phyloP scores from a whole-genome alignment of 2,888 invertebrate species.

The Epirrhoe alternata region DNA sequence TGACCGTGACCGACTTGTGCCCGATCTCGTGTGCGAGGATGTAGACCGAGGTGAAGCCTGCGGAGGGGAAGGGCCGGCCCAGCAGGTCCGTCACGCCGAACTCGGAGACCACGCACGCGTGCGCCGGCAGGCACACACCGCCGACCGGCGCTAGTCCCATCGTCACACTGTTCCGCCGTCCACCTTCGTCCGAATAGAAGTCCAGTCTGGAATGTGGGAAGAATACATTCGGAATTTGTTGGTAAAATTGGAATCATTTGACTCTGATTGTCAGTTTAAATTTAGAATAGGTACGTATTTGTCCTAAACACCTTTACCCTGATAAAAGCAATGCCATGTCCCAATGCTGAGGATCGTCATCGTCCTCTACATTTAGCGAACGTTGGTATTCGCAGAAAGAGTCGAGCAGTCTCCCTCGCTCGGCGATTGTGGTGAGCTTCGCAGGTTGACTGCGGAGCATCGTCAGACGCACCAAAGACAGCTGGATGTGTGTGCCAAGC shows the following conservation, averaged over 20 bases:
- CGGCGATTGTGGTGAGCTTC: conserved; percentile 86
- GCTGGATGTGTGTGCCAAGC: conserved; percentile 86
- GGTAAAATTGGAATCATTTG: not conserved
- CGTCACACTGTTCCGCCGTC: conserved; percentile 88
- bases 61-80: conserved; percentile 92
- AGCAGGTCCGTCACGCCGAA: conserved; percentile 89
- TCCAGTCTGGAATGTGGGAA: conserved; percentile 84
- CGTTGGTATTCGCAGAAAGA: conserved; percentile 90
- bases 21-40: conserved; percentile 94
- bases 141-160: conserved; percentile 94
- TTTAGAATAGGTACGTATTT: not conserved
- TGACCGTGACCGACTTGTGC: conserved; percentile 87
- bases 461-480: conserved; percentile 89
- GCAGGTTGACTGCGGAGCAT: conserved; percentile 88
- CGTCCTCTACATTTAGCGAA: conserved; percentile 87
- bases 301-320: conserved; percentile 75
- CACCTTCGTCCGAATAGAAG: conserved; percentile 89
- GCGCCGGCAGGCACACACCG: conserved; percentile 89
- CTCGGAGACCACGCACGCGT: conserved; percentile 92
- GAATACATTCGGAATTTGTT: conserved; percentile 2
- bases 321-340: conserved; percentile 92
- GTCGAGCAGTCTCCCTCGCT: conserved; percentile 88
- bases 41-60: conserved; percentile 93
- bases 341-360: conserved; percentile 90
- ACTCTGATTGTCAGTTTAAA: not conserved